Percentiles rank a stretch among this genome's conserved stretches.
phyloP scores from a whole-genome alignment of 2,888 invertebrate species.

The Drosophila nr. medialis region DNA sequence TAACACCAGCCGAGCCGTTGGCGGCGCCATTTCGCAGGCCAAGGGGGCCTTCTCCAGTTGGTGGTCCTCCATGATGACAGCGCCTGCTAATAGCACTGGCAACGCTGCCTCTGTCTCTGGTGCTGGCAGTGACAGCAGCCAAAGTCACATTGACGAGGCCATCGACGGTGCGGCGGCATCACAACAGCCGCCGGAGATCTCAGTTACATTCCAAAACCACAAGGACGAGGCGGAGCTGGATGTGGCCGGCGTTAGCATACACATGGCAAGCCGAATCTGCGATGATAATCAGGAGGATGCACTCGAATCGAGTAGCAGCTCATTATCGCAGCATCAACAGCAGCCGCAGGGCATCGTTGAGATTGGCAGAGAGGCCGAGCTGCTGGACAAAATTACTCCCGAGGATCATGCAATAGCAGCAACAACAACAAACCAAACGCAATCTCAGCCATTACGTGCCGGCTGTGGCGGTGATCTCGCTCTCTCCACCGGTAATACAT shows the following conservation, averaged over 20 bases:
- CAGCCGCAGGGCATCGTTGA: slow-evolving; percentile 82
- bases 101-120: slow-evolving; percentile 20
- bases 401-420: slow-evolving; percentile 16
- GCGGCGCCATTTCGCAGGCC: slow-evolving; percentile 94
- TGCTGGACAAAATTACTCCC: slow-evolving; percentile 69
- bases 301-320: slow-evolving; percentile 28
- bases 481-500: slow-evolving; percentile 18
- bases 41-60: slow-evolving; percentile 93
- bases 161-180: slow-evolving; percentile 41
- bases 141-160: slow-evolving; percentile 39
- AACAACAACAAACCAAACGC: slow-evolving; percentile 13
- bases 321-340: slow-evolving; percentile 47
- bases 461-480: slow-evolving; percentile 58
- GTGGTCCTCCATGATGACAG: slow-evolving; percentile 91
- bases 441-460: slow-evolving; percentile 41
- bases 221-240: slow-evolving; percentile 67
- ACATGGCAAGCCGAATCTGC: slow-evolving; percentile 61
- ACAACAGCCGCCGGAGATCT: slow-evolving; percentile 65
- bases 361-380: slow-evolving; percentile 83
- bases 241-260: slow-evolving; percentile 74
- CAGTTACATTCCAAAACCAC: slow-evolving; percentile 81
- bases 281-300: slow-evolving; percentile 59
- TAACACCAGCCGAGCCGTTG: slow-evolving; percentile 95
- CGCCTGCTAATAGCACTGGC: slow-evolving; percentile 79
- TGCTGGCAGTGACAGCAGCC: slow-evolving; percentile 26